Evolutionary conservation across 1,140 invertebrate genomes (phyloP).

Genomic region (Mizuhopecten yessoensis): DNA sequence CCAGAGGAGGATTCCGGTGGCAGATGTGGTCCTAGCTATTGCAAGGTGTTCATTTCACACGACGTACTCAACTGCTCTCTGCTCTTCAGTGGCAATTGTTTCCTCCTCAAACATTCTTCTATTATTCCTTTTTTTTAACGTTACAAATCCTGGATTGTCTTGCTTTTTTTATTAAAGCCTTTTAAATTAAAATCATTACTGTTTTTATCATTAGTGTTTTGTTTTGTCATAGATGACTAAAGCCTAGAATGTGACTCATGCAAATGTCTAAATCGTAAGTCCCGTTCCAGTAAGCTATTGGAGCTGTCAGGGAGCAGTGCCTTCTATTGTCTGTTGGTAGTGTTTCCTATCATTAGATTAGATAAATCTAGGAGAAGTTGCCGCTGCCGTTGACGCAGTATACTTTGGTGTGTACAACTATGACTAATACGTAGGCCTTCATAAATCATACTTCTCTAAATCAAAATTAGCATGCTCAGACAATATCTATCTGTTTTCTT

Average conservation of each 20-base stretch:
- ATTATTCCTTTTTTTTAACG: not conserved
- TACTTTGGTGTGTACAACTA: not conserved
- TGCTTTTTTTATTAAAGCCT: not conserved
- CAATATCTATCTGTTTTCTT: not conserved
- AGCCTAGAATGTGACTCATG: not conserved
- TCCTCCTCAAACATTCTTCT: too few relatives aligned
- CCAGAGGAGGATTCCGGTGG: not conserved
- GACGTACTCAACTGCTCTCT: not conserved
- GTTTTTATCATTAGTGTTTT: not conserved
- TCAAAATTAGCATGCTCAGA: not conserved
- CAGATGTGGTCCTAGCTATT: slow-evolving; percentile 4
- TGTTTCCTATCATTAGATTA: not conserved
- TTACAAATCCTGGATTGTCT: not conserved
- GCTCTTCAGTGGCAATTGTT: not conserved
- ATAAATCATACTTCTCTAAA: not conserved
- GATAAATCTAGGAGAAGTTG: not conserved
- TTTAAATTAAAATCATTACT: not conserved
- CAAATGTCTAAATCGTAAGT: not conserved
- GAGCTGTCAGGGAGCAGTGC: not conserved
- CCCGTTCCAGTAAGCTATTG: too few relatives aligned
- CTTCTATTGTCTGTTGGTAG: not conserved
- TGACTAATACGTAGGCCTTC: not conserved
- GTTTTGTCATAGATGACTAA: slow-evolving; percentile 27
- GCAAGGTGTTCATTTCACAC: slow-evolving; percentile 17
- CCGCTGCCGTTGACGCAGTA: not conserved